These are phyloP conservation scores for Parapsyche elsis DNA, from an alignment of 1,140 invertebrate genomes.

Conservation along the genomic window DNA sequence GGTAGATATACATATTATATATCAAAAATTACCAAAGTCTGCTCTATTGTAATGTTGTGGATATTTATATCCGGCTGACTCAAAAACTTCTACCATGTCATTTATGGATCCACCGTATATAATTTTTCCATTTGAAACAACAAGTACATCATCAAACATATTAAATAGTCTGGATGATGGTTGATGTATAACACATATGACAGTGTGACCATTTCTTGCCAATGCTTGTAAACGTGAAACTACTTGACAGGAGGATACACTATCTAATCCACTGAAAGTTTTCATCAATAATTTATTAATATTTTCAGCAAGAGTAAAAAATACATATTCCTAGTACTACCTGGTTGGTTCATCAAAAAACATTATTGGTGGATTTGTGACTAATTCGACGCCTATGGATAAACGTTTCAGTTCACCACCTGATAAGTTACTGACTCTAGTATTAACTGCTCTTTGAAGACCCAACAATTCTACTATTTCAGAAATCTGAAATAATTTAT, in stretches of 20 bases:
- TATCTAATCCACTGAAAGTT: constrained; percentile 75
- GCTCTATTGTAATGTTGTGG: constrained; percentile 77
- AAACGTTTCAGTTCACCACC: constrained; percentile 88
- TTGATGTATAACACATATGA: constrained; percentile 90
- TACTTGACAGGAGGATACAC: constrained; percentile 77
- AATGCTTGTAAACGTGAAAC: constrained; percentile 75
- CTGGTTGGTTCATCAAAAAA: constrained; percentile 78
- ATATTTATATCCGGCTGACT: constrained; percentile 68
- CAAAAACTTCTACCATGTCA: constrained; percentile 67
- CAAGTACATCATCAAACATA: constrained; percentile 73
- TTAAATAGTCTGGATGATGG: constrained; percentile 86
- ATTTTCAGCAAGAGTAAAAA: not conserved
- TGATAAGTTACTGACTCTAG: constrained; percentile 74
- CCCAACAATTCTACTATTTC: constrained; percentile 71
- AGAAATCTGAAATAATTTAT: constrained; percentile 64
- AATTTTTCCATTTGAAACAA: constrained; percentile 70
- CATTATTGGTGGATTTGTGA: constrained; percentile 82
- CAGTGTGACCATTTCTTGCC: constrained; percentile 78
- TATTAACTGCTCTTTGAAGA: constrained; percentile 72
- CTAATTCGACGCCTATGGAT: constrained; percentile 85
- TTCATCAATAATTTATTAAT: not conserved
- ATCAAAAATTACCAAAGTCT: constrained; percentile 70
- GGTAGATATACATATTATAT: not conserved
- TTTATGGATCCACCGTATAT: constrained; percentile 71
- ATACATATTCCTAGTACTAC: constrained; percentile 55